Evolutionary conservation across 2,888 invertebrate species (phyloP), one percentile per base, ranked within the genome.

Genomic region (Campopleginae sp.): DNA sequence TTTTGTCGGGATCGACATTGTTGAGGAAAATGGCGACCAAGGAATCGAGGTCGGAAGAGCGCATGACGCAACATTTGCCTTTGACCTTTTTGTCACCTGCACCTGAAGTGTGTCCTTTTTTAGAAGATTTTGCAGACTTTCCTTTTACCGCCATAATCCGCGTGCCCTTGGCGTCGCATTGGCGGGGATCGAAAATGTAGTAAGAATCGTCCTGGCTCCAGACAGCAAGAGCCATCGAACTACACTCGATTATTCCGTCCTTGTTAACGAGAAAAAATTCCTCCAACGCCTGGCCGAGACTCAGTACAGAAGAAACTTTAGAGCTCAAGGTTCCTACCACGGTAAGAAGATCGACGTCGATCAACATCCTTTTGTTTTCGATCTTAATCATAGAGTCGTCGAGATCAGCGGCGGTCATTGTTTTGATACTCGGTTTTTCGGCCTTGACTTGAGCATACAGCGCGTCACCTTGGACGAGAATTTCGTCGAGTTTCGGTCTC

Each of bases 131-230:
- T 8, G 38, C 72, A 0, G 72, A 74, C 86, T 88, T 86, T 63
- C 86, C 86, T 86, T 89, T 89, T 68, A 88, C 88, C 5, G 89
- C 88, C 0, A 87, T 68, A 17, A 81, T 94, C 91, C 78, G 94
- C 66, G 88, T 89, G 89, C 93, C 93, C 2, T 31, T 6, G 0
- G 74, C 42, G 42, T 92, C 92, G 77, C 93, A 95, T 93, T 94
- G 94, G 87, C 89, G 89, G 0, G 96, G 96, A 90, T 96, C 96
- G 88, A 95, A 96, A 80, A 95, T 89, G 87, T 96, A 96, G 78
- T 94, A 95, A 66, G 93, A 93, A 1, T 95, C 95, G 1, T 95
- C 95, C 72, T 95, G 94, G 1, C 94, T 94, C 95, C 96, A 96
- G 27, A 96, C 94, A 0, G 95, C 95, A 0, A 95, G 93, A 1